Conservation (phyloP, 2,797 vertebrate species). For the Fistularia commersonii region DNA sequence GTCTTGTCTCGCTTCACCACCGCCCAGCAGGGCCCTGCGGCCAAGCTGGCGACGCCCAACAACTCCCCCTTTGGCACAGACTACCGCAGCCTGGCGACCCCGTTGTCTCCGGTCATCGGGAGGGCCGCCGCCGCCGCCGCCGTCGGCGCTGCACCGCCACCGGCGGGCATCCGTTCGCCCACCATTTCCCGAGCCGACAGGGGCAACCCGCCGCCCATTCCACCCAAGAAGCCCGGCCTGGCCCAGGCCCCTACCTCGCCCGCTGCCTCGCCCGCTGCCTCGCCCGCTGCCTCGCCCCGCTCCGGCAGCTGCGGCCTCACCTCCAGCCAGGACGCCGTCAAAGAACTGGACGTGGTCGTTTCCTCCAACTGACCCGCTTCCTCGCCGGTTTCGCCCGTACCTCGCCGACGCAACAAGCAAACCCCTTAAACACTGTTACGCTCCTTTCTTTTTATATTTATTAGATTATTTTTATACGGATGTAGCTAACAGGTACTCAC, state of each 20-base stretch:
- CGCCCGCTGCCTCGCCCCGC: too few species aligned
- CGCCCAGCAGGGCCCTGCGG: conserved; percentile 69
- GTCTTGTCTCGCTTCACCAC: conserved; percentile 90
- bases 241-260: conserved; percentile 83
- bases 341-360: conserved; percentile 88
- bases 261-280: conserved; percentile 60
- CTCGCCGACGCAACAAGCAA: too few species aligned
- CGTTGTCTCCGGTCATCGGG: conserved; percentile 78
- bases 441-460: too few species aligned
- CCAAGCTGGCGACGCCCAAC: conserved; percentile 81
- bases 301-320: conserved; percentile 79
- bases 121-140: conserved; percentile 71
- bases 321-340: conserved; percentile 80
- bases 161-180: conserved; percentile 86
- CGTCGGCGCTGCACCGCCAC: too few species aligned
- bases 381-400: too few species aligned
- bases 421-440: conserved; percentile 45
- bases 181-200: conserved; percentile 86
- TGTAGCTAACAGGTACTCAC: too few species aligned
- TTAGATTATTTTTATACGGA: too few species aligned
- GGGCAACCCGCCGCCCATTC: conserved; percentile 93
- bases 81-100: conserved; percentile 78
- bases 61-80: conserved; percentile 82
- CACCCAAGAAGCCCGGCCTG: conserved; percentile 93
- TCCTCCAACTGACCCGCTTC: conserved; percentile 72